Evolutionary conservation across 2,797 vertebrate species (phyloP).

Genomic region (Phoxinus dragarum): DNA sequence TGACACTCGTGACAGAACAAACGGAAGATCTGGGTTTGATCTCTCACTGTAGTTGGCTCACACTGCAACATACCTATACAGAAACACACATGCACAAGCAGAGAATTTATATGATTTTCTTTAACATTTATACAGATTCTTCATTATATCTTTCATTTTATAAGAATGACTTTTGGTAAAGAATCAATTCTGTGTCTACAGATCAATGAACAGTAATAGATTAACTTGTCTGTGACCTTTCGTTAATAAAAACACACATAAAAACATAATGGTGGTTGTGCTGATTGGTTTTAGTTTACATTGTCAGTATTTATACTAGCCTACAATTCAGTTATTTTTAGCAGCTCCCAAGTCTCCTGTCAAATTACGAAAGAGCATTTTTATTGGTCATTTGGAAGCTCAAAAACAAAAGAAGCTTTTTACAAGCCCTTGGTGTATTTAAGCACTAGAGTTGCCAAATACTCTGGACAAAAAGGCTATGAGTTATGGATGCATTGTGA

Average conservation of each 20-base stretch:
- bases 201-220: slow-evolving; percentile 19
- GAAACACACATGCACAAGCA: neutral
- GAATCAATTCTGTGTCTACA: neutral
- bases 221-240: slow-evolving; percentile 27
- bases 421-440: slow-evolving; percentile 3
- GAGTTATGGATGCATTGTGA: neutral
- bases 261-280: neutral
- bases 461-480: neutral
- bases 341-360: neutral
- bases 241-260: slow-evolving; percentile 5
- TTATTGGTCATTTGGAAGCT: slow-evolving; percentile 18
- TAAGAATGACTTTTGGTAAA: neutral
- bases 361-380: slow-evolving; percentile 49
- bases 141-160: neutral
- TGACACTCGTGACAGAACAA: slow-evolving; percentile 88
- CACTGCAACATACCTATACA: slow-evolving; percentile 83
- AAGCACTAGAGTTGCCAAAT: neutral
- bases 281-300: neutral
- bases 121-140: neutral
- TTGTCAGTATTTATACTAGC: neutral
- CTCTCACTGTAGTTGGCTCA: slow-evolving; percentile 78
- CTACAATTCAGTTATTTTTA: slow-evolving; percentile 9
- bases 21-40: slow-evolving; percentile 84
- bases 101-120: neutral
- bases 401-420: slow-evolving; percentile 9